Conservation (phyloP, 2,797 vertebrate genomes). For the Schizothorax lantsangensis region DNA sequence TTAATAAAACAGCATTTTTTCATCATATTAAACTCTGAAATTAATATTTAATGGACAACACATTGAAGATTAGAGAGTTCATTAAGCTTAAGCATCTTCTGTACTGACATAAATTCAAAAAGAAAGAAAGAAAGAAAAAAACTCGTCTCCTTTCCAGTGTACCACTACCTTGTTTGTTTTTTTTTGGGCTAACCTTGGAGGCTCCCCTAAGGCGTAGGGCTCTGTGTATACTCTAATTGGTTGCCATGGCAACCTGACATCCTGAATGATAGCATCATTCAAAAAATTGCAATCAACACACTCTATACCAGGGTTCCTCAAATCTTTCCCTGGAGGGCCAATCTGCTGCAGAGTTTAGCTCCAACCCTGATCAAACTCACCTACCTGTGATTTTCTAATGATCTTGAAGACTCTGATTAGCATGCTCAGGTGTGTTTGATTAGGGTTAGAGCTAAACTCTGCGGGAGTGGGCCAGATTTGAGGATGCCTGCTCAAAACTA, state of each 20-base stretch:
- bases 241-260: slow-evolving; percentile 16
- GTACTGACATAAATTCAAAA: background rate
- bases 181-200: slow-evolving; percentile 1
- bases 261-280: slow-evolving; percentile 18
- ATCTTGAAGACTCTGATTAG: no score
- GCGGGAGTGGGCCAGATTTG: no score
- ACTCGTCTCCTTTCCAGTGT: background rate
- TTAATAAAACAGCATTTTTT: background rate
- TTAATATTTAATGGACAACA: background rate
- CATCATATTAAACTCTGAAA: background rate
- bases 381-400: no score
- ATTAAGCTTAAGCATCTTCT: background rate
- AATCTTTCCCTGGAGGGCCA: no score
- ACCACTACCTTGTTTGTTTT: background rate
- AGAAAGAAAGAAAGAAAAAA: background rate
- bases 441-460: no score
- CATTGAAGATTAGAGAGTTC: background rate
- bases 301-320: background rate
- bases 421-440: no score
- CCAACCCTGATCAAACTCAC: no score
- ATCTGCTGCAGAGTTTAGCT: no score
- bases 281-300: slow-evolving; percentile 42
- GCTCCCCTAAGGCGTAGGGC: background rate
- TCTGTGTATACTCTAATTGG: background rate
- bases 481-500: no score